These are phyloP conservation scores for Bovichtus diacanthus DNA, from an alignment of 2,797 vertebrate genomes.

Conservation along the genomic window DNA sequence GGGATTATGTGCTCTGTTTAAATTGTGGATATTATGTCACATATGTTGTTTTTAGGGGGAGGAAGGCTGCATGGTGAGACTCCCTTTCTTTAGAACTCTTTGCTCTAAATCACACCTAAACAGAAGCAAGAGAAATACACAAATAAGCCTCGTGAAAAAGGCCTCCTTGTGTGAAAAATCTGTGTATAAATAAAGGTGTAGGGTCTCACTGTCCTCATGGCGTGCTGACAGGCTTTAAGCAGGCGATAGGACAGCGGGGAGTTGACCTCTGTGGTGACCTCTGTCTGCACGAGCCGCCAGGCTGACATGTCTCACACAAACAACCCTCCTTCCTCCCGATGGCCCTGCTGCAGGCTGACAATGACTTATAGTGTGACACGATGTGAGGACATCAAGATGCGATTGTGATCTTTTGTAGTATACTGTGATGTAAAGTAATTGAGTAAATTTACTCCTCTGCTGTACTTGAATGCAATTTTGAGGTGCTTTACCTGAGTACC, in stretches of 20 bases:
- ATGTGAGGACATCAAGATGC: background rate
- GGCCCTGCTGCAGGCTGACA: background rate
- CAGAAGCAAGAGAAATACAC: background rate
- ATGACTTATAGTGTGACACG: background rate
- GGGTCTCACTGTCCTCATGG: conserved; percentile 39
- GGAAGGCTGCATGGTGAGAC: background rate
- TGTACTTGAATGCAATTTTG: too few species aligned
- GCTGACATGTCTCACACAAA: conserved; percentile 47
- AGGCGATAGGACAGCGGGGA: background rate
- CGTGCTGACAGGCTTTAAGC: conserved; percentile 38
- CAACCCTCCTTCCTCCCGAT: conserved; percentile 1
- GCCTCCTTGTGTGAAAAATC: background rate
- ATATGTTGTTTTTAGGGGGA: background rate
- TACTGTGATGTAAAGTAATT: background rate
- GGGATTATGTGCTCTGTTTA: conserved; percentile 10
- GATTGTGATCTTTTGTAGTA: background rate
- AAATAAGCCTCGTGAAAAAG: background rate
- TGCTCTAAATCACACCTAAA: background rate
- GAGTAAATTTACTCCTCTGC: too few species aligned
- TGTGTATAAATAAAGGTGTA: conserved; percentile 47
- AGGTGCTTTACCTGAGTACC: too few species aligned
- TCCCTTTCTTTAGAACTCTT: background rate
- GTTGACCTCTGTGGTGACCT: conserved; percentile 53
- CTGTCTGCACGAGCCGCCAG: conserved; percentile 15
- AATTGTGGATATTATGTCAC: conserved; percentile 24